These are phyloP conservation scores for Xestia xanthographa DNA, from an alignment of 2,888 invertebrate genomes.

Conservation along the genomic window DNA sequence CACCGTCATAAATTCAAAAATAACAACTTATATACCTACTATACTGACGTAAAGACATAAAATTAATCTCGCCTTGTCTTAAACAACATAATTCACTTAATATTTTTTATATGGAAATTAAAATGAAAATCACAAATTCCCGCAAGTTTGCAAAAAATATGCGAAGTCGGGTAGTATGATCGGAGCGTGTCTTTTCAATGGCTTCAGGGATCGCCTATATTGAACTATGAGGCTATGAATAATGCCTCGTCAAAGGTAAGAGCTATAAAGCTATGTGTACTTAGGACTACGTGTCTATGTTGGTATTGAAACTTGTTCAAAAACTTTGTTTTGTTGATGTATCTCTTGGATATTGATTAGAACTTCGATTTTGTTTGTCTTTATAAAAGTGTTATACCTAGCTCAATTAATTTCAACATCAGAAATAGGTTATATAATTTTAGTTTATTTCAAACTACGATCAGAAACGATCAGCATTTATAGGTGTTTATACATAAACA, in stretches of 20 bases:
- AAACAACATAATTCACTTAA: constrained; percentile 60
- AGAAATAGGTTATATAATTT: background rate
- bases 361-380: constrained; percentile 10
- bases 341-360: constrained; percentile 1
- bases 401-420: background rate
- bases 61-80: constrained; percentile 45
- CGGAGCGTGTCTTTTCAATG: constrained; percentile 41
- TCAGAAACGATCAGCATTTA: too few species aligned
- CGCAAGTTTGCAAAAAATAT: constrained; percentile 62
- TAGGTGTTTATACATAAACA: too few species aligned
- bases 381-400: background rate
- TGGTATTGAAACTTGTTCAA: constrained; percentile 19
- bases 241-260: constrained; percentile 53
- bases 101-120: constrained; percentile 62
- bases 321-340: constrained; percentile 21
- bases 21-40: background rate
- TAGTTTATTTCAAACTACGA: background rate
- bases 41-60: constrained; percentile 22
- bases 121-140: constrained; percentile 63
- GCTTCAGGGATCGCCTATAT: constrained; percentile 30
- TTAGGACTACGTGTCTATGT: constrained; percentile 32
- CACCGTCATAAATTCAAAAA: background rate
- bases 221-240: constrained; percentile 31
- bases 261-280: constrained; percentile 32
- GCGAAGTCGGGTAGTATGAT: constrained; percentile 41